Conservation (phyloP, 1,140 invertebrate genomes). For the Formica selysi region DNA sequence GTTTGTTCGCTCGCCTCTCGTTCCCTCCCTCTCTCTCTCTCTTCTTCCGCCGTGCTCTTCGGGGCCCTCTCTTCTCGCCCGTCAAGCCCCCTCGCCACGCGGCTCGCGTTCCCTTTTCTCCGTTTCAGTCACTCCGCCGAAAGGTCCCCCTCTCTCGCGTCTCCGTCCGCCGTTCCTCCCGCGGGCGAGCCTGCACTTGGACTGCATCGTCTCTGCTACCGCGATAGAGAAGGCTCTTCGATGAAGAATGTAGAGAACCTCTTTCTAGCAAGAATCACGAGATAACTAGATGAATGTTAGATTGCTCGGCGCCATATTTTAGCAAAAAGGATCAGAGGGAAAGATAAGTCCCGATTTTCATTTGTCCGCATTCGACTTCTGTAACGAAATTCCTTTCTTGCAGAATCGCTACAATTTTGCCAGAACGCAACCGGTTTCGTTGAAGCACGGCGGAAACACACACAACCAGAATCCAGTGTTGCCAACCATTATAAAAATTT, state of each 20-base stretch:
- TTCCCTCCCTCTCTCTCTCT: conserved; percentile 52
- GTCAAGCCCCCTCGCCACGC: conserved; percentile 20
- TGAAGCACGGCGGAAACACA: neutral
- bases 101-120: conserved; percentile 65
- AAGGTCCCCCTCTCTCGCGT: conserved; percentile 78
- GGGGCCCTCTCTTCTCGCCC: conserved; percentile 35
- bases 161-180: conserved; percentile 51
- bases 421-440: neutral
- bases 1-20: conserved; percentile 74
- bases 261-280: conserved; percentile 19
- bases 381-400: neutral
- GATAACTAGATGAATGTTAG: neutral
- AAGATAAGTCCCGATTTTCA: neutral
- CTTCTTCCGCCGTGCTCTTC: conserved; percentile 51
- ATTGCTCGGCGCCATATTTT: neutral
- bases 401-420: conserved; percentile 9
- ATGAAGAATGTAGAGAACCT: conserved; percentile 32
- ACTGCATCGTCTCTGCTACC: conserved; percentile 40
- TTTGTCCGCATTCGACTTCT: too few species aligned
- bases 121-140: conserved; percentile 81
- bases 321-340: neutral
- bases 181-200: conserved; percentile 42
- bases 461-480: too few species aligned
- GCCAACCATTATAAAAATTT: too few species aligned
- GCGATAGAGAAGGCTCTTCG: conserved; percentile 43